A percentile compares a stretch with the other conserved stretches of the same genome.
These are phyloP conservation scores for Gibbula magus DNA, from an alignment of 2,888 invertebrate species.

Conservation along the genomic window DNA sequence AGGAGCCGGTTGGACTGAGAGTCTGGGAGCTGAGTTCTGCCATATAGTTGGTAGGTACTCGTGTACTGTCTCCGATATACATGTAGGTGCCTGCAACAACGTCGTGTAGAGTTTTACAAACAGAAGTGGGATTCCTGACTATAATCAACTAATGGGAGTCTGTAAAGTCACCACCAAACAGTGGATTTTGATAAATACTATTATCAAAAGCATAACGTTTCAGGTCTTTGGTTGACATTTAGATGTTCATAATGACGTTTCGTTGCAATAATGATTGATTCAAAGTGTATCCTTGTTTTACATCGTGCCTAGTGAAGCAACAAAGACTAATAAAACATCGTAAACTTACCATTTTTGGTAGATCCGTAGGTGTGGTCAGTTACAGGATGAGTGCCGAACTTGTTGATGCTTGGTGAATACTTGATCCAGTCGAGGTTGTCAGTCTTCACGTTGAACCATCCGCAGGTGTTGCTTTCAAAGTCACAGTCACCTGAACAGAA, in stretches of 20 bases:
- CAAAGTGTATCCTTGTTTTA: too few relatives aligned
- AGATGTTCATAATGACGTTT: too few relatives aligned
- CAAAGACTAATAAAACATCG: too few relatives aligned
- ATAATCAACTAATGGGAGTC: too few relatives aligned
- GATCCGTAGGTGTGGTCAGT: conserved; percentile 57
- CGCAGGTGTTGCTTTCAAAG: conserved; percentile 63
- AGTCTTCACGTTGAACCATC: conserved; percentile 28
- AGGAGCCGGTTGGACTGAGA: conserved; percentile 49
- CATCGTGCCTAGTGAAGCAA: too few relatives aligned
- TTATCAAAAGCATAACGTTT: too few relatives aligned
- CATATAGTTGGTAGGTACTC: conserved; percentile 78
- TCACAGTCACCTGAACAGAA: conserved; percentile 54
- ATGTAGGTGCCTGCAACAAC: conserved; percentile 77
- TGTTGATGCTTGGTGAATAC: conserved; percentile 35
- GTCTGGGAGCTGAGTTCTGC: conserved; percentile 75
- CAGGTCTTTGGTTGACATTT: too few relatives aligned
- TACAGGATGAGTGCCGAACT: conserved; percentile 35
- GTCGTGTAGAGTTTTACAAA: too few relatives aligned
- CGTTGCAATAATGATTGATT: too few relatives aligned
- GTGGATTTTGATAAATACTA: too few relatives aligned
- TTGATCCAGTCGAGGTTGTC: conserved; percentile 58
- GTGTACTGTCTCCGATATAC: conserved; percentile 79
- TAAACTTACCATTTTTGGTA: conserved; percentile 39
- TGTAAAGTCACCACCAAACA: too few relatives aligned
- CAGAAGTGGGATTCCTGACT: too few relatives aligned